These are phyloP conservation scores for Gymnogyps californianus DNA, from an alignment of 2,113 vertebrate species.

Conservation along the genomic window DNA sequence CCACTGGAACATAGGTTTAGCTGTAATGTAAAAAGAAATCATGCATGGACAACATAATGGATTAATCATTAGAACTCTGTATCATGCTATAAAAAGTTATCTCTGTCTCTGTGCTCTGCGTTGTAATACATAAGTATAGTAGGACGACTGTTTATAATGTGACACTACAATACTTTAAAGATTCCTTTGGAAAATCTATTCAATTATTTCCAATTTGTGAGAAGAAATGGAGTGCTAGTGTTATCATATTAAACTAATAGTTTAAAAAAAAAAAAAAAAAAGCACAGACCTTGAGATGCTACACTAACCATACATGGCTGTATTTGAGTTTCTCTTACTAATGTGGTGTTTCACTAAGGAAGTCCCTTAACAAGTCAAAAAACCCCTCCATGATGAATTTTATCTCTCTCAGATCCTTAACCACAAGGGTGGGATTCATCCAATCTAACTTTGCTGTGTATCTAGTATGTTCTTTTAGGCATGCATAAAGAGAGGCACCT, in stretches of 20 bases:
- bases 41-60: slow-evolving; percentile 38
- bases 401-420: background rate
- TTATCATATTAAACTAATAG: background rate
- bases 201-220: background rate
- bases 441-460: background rate
- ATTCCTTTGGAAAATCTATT: background rate
- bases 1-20: slow-evolving; percentile 12
- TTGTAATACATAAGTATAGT: background rate
- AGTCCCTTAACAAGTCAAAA: background rate
- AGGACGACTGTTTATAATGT: background rate
- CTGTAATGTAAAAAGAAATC: slow-evolving; percentile 56
- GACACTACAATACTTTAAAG: background rate
- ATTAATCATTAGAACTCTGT: slow-evolving; percentile 50
- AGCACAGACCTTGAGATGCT: background rate
- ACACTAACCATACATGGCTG: background rate
- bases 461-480: background rate
- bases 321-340: background rate
- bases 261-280: background rate
- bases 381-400: background rate
- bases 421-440: background rate
- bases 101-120: background rate
- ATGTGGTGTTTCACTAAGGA: background rate
- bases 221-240: background rate
- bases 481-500: background rate
- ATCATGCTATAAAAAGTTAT: slow-evolving; percentile 11